Base-by-base conservation (phyloP, 1,140 invertebrate species). In the Diorhabda carinulata region DNA sequence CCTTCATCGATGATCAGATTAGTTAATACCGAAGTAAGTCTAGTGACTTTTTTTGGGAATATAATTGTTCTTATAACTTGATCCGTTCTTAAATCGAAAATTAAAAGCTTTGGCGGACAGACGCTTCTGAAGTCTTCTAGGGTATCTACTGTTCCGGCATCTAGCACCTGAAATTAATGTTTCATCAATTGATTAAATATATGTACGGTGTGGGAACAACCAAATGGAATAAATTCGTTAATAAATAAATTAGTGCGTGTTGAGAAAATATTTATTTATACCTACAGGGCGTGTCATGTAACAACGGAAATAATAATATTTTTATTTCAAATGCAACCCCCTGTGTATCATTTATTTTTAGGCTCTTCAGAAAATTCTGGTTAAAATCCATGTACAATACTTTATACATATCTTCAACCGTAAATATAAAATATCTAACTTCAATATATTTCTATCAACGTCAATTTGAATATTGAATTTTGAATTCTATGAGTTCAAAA, bases 41-140 rank as follows among this genome's bases (percentile, higher is more conserved):
- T 82, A 2, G 91, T 72, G 10, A 90, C 84, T 81, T 92, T 85
- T 2, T 83, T 75, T 0, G 89, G 89, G 70, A 91, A 88, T 68
- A 81, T 77, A 2, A 84, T 74, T 4, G 76, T 82, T 60, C 82
- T 71, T 66, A 92, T 85, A 43, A 90, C 79, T 60, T 85, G 84
- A 78, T 91, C 87, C 0, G 89, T 92, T 41, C 85, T 84, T 73
- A 92, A 81, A 77, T 94, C 91, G 68, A 93, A 92, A 9, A 93
- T 86, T n/a, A 93, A 82, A 10, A 94, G 84, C 81, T 93, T 94
- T 0, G 92, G 92, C 0, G 89, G 88, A 77, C 92, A 94, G n/a
- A 89, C 86, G 3, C 87, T 83, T 25, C 84, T 85, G 81, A 90
- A 93, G 74, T 92, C 88, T 63, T 91, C 91, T 9, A 93, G 78